phyloP scores from a whole-genome alignment of 1,140 invertebrate species.

The Microplitis demolitor region DNA sequence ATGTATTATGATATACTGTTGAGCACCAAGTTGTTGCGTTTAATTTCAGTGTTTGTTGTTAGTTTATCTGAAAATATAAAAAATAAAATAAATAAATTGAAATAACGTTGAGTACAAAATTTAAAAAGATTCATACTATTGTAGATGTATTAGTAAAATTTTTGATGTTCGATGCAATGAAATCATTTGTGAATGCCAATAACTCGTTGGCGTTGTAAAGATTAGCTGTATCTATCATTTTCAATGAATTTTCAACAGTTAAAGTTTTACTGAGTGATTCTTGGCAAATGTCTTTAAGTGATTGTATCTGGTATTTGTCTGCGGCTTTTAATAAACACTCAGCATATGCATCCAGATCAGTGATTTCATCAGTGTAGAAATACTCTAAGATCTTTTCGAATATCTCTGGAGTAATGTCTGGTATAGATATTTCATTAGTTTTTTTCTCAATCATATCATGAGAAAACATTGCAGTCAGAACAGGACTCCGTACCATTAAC shows the following conservation, averaged over 20 bases:
- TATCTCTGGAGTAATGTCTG: slow-evolving; percentile 95
- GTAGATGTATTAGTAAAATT: too few relatives aligned
- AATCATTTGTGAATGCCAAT: too few relatives aligned
- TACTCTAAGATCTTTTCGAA: slow-evolving; percentile 96
- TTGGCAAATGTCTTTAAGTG: slow-evolving; percentile 99
- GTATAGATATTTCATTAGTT: slow-evolving; percentile 95
- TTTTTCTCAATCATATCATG: slow-evolving; percentile 98
- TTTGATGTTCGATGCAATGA: too few relatives aligned
- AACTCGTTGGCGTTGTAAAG: too few relatives aligned
- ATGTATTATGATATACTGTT: too few relatives aligned
- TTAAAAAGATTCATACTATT: too few relatives aligned
- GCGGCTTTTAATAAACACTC: slow-evolving; percentile 95
- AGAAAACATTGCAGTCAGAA: slow-evolving; percentile 98
- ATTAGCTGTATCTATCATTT: too few relatives aligned
- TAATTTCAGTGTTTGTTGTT: too few relatives aligned
- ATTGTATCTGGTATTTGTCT: slow-evolving; percentile 96
- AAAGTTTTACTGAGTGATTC: slow-evolving; percentile 94
- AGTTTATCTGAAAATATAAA: too few relatives aligned
- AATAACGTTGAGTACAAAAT: too few relatives aligned
- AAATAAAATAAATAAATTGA: too few relatives aligned
- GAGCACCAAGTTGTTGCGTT: too few relatives aligned
- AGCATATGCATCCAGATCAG: slow-evolving; percentile 96
- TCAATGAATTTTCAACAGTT: slow-evolving; percentile 80
- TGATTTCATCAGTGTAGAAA: slow-evolving; percentile 95
- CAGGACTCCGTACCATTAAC: slow-evolving; percentile 69